Evolutionary conservation across 1,140 invertebrate genomes (phyloP).

Genomic region (Trichogramma pretiosum): DNA sequence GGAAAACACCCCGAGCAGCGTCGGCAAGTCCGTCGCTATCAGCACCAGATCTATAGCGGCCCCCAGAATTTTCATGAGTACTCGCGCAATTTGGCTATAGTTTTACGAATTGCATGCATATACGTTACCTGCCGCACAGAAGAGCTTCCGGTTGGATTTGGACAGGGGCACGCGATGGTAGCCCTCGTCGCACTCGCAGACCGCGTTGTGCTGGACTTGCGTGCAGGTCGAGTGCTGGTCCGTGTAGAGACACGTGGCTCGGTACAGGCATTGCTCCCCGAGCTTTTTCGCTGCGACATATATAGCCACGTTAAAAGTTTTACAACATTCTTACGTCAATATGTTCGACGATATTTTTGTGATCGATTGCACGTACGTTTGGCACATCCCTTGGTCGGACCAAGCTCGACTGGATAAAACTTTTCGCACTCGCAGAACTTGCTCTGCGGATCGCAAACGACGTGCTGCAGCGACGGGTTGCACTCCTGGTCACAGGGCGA

Average conservation of each 20-base stretch:
- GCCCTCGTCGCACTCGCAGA: conserved; percentile 70
- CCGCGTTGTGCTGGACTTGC: conserved; percentile 74
- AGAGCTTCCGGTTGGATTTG: conserved; percentile 61
- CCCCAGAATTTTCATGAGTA: no score
- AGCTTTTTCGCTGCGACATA: conserved; percentile 60
- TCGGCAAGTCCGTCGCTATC: conserved; percentile 72
- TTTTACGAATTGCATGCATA: neutral
- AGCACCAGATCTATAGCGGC: conserved; percentile 59
- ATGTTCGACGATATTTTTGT: no score
- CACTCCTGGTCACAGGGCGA: conserved; percentile 66
- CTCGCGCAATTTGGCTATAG: no score
- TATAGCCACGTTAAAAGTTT: neutral
- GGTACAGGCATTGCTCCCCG: conserved; percentile 77
- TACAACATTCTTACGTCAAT: neutral
- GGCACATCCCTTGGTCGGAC: conserved; percentile 64
- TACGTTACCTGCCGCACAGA: conserved; percentile 69
- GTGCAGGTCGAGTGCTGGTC: conserved; percentile 71
- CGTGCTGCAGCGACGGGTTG: conserved; percentile 61
- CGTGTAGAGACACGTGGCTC: conserved; percentile 63
- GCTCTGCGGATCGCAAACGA: conserved; percentile 62
- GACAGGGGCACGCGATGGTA: conserved; percentile 68
- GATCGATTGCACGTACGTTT: conserved; percentile 74
- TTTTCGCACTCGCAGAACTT: conserved; percentile 66
- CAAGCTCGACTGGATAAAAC: conserved; percentile 66
- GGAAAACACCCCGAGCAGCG: conserved; percentile 68